Percentiles rank a stretch among this genome's conserved stretches.
phyloP scores from a whole-genome alignment of 2,797 vertebrate species.

The Atherinosoma microstoma region DNA sequence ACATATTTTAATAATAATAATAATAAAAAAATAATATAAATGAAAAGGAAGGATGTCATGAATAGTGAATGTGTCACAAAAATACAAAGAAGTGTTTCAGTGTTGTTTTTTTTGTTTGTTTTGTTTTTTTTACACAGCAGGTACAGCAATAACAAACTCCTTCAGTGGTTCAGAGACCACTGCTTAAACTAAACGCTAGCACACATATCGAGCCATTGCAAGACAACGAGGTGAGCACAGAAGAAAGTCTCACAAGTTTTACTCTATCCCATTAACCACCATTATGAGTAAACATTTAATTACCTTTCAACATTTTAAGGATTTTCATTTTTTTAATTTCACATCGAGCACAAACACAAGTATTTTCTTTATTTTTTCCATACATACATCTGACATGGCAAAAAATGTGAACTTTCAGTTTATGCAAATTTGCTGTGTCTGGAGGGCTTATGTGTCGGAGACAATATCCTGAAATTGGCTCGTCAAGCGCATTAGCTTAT shows the following conservation, averaged over 20 bases:
- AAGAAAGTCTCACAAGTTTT: slow-evolving; percentile 76
- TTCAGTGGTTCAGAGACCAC: slow-evolving; percentile 67
- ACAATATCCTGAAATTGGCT: slow-evolving; percentile 69
- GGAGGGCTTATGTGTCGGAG: slow-evolving; percentile 66
- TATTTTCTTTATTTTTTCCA: slow-evolving; percentile 45
- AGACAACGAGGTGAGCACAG: slow-evolving; percentile 80
- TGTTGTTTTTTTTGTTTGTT: slow-evolving; percentile 58
- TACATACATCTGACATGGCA: slow-evolving; percentile 77
- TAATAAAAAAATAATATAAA: slow-evolving; percentile 51
- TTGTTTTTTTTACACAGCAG: slow-evolving; percentile 60
- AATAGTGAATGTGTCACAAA: slow-evolving; percentile 77
- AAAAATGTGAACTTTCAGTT: slow-evolving; percentile 69
- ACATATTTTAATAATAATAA: slow-evolving; percentile 38
- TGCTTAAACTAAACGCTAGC: slow-evolving; percentile 79
- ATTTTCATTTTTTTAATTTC: slow-evolving; percentile 61
- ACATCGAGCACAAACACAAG: slow-evolving; percentile 83
- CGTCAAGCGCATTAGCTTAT: slow-evolving; percentile 72
- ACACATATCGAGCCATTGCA: slow-evolving; percentile 76
- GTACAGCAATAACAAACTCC: slow-evolving; percentile 76
- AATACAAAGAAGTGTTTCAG: slow-evolving; percentile 73
- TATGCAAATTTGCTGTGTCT: slow-evolving; percentile 58
- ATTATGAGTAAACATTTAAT: slow-evolving; percentile 71
- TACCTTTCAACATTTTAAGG: slow-evolving; percentile 72
- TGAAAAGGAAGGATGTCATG: slow-evolving; percentile 52
- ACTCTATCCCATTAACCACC: slow-evolving; percentile 71